phyloP scores from a whole-genome alignment of 64 coral and sea anemone species.

The Trachythela sp. region DNA sequence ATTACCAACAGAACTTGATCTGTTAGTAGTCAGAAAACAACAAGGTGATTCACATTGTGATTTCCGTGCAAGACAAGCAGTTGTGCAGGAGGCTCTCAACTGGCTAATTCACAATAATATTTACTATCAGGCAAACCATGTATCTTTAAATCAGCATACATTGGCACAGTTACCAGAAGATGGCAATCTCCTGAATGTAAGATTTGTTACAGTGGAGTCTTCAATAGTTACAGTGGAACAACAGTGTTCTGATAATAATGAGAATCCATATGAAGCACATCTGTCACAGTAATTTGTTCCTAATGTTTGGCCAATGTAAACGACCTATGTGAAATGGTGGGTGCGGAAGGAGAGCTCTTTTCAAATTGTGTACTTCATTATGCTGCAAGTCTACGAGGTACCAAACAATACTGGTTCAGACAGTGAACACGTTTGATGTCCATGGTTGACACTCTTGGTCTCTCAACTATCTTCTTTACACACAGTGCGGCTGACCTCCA shows the following conservation, averaged over 20 bases:
- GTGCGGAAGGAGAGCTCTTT: background rate
- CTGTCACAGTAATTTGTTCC: too few species aligned
- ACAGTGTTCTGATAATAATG: too few species aligned
- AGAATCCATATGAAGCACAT: too few species aligned
- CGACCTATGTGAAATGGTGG: background rate
- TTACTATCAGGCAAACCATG: too few species aligned
- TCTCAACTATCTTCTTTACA: background rate
- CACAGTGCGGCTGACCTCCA: background rate
- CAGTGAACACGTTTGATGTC: background rate
- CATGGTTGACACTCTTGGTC: background rate
- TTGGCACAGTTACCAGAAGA: too few species aligned
- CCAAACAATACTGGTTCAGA: background rate
- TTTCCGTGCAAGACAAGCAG: background rate
- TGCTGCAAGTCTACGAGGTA: background rate
- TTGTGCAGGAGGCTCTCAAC: background rate
- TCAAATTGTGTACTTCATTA: conserved; percentile 1
- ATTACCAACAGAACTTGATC: background rate
- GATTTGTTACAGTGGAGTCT: too few species aligned
- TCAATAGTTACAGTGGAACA: too few species aligned
- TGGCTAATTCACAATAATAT: too few species aligned
- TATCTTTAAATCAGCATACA: too few species aligned
- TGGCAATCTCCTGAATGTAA: too few species aligned
- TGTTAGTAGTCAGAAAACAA: background rate
- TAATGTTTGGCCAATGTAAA: background rate
- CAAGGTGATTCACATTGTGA: background rate